Evolutionary conservation across 2,797 vertebrate species (phyloP).

Genomic region (Catamblyrhynchus diadema): DNA sequence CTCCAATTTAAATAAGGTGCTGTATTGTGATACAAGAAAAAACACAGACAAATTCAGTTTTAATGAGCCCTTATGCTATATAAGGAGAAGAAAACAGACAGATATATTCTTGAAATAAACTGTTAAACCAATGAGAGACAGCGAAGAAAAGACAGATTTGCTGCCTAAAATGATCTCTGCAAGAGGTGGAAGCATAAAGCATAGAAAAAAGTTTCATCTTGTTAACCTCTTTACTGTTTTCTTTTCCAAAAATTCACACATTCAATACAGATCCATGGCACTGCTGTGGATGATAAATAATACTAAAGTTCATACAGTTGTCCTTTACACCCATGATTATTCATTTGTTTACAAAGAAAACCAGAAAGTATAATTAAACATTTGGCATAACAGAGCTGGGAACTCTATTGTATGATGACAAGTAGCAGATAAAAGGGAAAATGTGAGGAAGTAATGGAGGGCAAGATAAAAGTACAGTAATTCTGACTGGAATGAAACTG

Average conservation of each 20-base stretch:
- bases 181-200: not conserved
- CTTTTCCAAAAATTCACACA: not conserved
- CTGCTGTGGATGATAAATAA: not conserved
- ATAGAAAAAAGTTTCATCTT: not conserved
- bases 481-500: not conserved
- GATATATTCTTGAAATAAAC: conserved; percentile 1
- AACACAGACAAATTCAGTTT: conserved; percentile 16
- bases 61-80: conserved; percentile 21
- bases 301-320: not conserved
- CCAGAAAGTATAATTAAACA: not conserved
- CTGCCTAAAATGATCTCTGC: conserved; percentile 5
- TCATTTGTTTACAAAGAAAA: not conserved
- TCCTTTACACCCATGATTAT: not conserved
- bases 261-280: not conserved
- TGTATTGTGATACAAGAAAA: conserved; percentile 22
- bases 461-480: not conserved
- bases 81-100: not conserved
- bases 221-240: not conserved
- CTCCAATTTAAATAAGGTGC: conserved; percentile 38
- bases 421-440: not conserved
- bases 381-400: not conserved
- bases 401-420: not conserved
- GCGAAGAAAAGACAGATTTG: not conserved
- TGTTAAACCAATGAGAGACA: not conserved
- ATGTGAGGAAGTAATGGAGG: not conserved